These are phyloP conservation scores for Neogobius melanostomus DNA, from an alignment of 2,113 vertebrate genomes.

Conservation along the genomic window DNA sequence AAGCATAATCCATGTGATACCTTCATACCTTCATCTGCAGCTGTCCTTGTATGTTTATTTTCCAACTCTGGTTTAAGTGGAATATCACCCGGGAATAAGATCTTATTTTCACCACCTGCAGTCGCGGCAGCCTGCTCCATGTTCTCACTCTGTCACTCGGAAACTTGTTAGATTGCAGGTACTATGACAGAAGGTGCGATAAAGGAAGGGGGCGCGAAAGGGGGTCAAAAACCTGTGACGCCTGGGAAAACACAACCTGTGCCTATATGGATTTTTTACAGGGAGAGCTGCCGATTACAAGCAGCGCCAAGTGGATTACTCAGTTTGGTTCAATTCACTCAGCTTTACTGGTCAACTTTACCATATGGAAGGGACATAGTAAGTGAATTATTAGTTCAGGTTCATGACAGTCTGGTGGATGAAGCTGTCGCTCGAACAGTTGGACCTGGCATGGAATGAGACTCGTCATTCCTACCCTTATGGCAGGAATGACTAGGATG, in stretches of 20 bases:
- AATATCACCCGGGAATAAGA: conserved; percentile 9
- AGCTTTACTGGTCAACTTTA: too few relatives aligned
- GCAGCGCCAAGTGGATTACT: not conserved
- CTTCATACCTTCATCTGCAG: too few relatives aligned
- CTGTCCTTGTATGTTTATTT: not conserved
- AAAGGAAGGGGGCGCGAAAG: not conserved
- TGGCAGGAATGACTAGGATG: too few relatives aligned
- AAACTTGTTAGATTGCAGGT: conserved; percentile 17
- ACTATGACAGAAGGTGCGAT: conserved; percentile 12
- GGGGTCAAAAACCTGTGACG: not conserved
- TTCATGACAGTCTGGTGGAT: too few relatives aligned
- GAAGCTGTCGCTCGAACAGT: too few relatives aligned
- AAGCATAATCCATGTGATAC: too few relatives aligned
- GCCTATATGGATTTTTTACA: not conserved
- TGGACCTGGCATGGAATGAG: too few relatives aligned
- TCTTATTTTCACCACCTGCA: conserved; percentile 6
- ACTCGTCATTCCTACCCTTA: too few relatives aligned
- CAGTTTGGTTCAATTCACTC: too few relatives aligned
- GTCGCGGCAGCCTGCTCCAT: not conserved
- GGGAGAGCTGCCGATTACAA: not conserved
- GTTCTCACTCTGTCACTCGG: conserved; percentile 8
- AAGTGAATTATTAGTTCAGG: too few relatives aligned
- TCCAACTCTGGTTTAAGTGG: not conserved
- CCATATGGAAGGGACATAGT: too few relatives aligned
- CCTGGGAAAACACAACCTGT: not conserved